Evolutionary conservation across 2,797 vertebrate species (phyloP), one percentile per base, ranked within the genome.

Genomic region (Discoglossus pictus): DNA sequence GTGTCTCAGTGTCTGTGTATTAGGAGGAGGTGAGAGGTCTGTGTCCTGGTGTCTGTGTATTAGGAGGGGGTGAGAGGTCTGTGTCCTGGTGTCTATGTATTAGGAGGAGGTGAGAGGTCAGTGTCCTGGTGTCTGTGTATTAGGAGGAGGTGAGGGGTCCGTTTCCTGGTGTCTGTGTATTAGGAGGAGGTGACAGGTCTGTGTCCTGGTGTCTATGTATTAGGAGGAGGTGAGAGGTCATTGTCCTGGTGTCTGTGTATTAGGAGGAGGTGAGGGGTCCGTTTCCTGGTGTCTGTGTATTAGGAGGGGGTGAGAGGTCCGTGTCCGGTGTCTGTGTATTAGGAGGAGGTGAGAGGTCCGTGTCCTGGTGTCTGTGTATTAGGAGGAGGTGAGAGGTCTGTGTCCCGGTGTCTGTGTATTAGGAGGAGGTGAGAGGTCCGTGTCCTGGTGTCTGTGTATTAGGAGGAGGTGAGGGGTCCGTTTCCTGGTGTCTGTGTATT

Each of bases 311-410:
- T 1, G 6, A 25, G n/a, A n/a, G n/a, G n/a, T n/a, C n/a, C n/a
- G n/a, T n/a, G n/a, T n/a, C n/a, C n/a, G 6, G 1, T 11, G 15
- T 16, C 9, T 44, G 25, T 36, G 15, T 62, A 24, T 46, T 15
- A 43, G 15, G 15, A 4, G 16, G 21, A 43, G 24, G 12, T 6
- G 11, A 53, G 1, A 42, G 23, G 16, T 48, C 10, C 8, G 9
- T 39, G 9, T 43, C 38, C 3, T 64, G 4, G 23, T 24, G 53
- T 20, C 52, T 54, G 34, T 54, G 52, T 50, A 50, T 12, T 54
- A 38, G 52, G 38, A 12, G 16, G 35, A 11, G 31, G 4, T 1
- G 6, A 25, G n/a, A n/a, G n/a, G n/a, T 46, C 25, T 34, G 24
- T 44, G 15, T 44, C 7, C 7, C 24, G 16, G n/a, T 53, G 16